Base-by-base conservation (phyloP, 2,888 invertebrate species). In the Tachina fera region DNA sequence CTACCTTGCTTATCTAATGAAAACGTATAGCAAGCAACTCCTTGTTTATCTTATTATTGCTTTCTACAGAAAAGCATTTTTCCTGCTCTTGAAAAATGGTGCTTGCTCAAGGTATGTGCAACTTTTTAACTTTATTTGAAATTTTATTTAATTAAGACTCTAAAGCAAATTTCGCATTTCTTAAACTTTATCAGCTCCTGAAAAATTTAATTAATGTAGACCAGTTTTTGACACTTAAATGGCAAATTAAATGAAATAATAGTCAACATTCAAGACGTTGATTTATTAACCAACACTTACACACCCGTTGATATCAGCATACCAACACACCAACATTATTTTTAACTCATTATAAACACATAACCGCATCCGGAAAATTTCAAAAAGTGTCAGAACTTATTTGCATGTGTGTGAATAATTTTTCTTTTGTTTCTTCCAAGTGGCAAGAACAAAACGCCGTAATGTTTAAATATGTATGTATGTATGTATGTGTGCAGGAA, bases 261-360 rank as follows among this genome's bases (percentile, higher is more conserved):
- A 87, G 77, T 84, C 82, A 78, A 83, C 72, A 84, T 71, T 84
- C 74, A 74, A 75, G 87, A 83, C 87, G 83, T 72, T 87, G 87
- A 87, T 87, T 87, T 87, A 87, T 87, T 80, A 71, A 70, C 51
- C 63, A 43, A 81, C 22, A 8, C 41, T 51, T 11, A 11, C 13
- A 22, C 45, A 58, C 8, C 1, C 13, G 8, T 3, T 11, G 10
- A 16, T 10, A 43, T n/a, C 6, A 41, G 63, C 61, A 45, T 10
- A 43, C 47, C 11, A 31, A 79, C 74, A 70, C 10, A 51, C 8
- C 39, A 22, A 75, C 19, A 60, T 43, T n/a, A 19, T 9, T 60
- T 53, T 72, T 65, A 61, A 67, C 77, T 81, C 74, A 80, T 77
- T 78, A 80, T 70, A n/a, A 77, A 72, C 76, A 80, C 60, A 76